Base-by-base conservation (phyloP, 1,140 invertebrate genomes). In the Drosophila auraria region DNA sequence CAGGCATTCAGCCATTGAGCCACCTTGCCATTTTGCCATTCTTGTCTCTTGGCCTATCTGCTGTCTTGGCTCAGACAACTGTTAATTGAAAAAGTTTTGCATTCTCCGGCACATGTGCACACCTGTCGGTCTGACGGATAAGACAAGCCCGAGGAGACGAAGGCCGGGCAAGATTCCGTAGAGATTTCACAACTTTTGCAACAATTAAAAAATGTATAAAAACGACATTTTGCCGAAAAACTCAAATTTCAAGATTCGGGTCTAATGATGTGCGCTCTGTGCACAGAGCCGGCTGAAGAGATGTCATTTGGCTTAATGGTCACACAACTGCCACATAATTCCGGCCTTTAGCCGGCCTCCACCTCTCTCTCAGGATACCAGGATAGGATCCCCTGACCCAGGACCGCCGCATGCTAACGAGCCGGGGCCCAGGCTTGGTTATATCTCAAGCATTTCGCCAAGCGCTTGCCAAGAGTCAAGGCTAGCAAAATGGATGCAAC, bases 41-140 rank as follows among this genome's bases (percentile, higher is more conserved):
- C 61, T 65, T 51, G 60, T 15, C 25, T 51, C 60, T 68, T 56
- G 38, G 47, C 66, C 70, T 59, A 72, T 73, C 70, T 60, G 27
- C 54, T 60, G 54, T 73, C 70, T 73, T 30, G 69, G 68, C 69
- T 47, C 72, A 76, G 72, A 76, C 74, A 90, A 86, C 82, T 90
- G 86, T 90, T 90, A 90, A 90, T 90, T 90, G 86, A 90, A 90
- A 90, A 90, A 90, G 79, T 90, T 90, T 90, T 71, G 59, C 75
- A 80, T 86, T 79, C 64, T 71, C 62, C 49, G 53, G 42, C 42
- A 82, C 74, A 79, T 75, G 78, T 86, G 75, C 70, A 64, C 82
- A 81, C 74, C 53, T 54, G 38, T 69, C 53, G 65, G 73, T 53
- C 40, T 82, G 83, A 86, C 59, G 72, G 63, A 57, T 73, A 76